Evolutionary conservation across 2,113 vertebrate genomes (phyloP).

Genomic region (Hassar affinis): DNA sequence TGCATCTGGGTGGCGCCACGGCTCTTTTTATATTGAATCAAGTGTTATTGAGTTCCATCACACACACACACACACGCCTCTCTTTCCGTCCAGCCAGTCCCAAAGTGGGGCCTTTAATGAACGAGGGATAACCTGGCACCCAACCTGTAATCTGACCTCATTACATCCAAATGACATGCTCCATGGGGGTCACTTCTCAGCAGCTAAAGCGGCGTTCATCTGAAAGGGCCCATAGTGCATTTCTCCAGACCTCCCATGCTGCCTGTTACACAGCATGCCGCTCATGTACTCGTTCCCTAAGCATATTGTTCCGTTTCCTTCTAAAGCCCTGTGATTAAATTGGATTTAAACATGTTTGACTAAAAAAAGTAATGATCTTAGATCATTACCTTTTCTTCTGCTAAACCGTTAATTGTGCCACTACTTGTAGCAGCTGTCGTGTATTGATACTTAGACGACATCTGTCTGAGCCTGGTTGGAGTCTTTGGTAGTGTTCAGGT

Average conservation of each 20-base stretch:
- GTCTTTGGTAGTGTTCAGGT: background rate
- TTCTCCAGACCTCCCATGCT: conserved; percentile 58
- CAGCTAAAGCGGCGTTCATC: conserved; percentile 61
- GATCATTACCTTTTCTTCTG: conserved; percentile 1
- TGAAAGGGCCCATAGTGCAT: conserved; percentile 53
- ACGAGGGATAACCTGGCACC: conserved; percentile 73
- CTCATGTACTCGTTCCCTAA: conserved; percentile 43
- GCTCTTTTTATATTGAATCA: conserved; percentile 78
- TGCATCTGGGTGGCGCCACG: conserved; percentile 78
- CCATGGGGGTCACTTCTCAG: conserved; percentile 68
- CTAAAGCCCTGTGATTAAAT: conserved; percentile 54
- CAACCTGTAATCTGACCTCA: conserved; percentile 80
- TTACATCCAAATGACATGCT: conserved; percentile 77
- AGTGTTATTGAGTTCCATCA: conserved; percentile 77
- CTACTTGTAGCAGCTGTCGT: background rate
- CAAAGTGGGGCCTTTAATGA: conserved; percentile 77
- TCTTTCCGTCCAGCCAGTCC: conserved; percentile 63
- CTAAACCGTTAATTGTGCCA: background rate
- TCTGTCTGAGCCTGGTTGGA: background rate
- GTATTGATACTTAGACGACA: background rate
- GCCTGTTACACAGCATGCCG: conserved; percentile 59
- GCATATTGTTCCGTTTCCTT: conserved; percentile 51
- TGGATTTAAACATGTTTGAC: conserved; percentile 34
- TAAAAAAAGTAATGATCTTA: background rate
- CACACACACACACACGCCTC: conserved; percentile 56